Conservation (phyloP, 2,797 vertebrate genomes). For the Typhlichthys eigenmanni region DNA sequence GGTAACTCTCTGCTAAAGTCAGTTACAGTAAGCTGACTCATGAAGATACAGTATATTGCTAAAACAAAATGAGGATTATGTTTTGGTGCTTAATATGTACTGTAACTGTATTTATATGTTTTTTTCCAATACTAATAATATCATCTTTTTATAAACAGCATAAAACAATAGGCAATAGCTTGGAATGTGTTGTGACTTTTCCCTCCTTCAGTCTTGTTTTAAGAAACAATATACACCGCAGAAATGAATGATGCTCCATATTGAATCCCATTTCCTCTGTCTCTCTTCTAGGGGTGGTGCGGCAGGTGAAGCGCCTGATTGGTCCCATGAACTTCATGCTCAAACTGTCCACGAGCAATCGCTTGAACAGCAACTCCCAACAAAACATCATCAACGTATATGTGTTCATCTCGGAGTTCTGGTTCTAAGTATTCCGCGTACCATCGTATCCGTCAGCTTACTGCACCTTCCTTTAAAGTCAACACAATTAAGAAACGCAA, state of each 20-base stretch:
- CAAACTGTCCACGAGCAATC: conserved; percentile 93
- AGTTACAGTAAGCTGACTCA: too few relatives aligned
- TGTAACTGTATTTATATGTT: too few relatives aligned
- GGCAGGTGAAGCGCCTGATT: conserved; percentile 88
- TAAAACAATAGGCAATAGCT: background rate
- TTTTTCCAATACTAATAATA: too few relatives aligned
- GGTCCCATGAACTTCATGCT: conserved; percentile 85
- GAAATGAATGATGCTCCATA: background rate
- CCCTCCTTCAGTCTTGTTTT: background rate
- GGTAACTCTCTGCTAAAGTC: too few relatives aligned
- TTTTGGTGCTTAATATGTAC: too few relatives aligned
- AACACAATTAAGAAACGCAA: conserved; percentile 4
- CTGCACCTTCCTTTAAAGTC: background rate
- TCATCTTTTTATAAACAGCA: too few relatives aligned
- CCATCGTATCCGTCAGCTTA: conserved; percentile 29
- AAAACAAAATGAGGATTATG: too few relatives aligned
- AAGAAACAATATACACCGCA: background rate
- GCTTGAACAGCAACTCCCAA: conserved; percentile 84
- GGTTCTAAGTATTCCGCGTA: conserved; percentile 82
- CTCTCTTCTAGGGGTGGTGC: conserved; percentile 85
- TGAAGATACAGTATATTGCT: too few relatives aligned
- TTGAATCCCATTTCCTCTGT: conserved; percentile 17
- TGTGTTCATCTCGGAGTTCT: conserved; percentile 92
- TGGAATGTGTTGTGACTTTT: background rate
- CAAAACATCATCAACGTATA: conserved; percentile 91